Base-by-base conservation (phyloP, 2,797 vertebrate genomes). In the Epinephelus malabaricus region DNA sequence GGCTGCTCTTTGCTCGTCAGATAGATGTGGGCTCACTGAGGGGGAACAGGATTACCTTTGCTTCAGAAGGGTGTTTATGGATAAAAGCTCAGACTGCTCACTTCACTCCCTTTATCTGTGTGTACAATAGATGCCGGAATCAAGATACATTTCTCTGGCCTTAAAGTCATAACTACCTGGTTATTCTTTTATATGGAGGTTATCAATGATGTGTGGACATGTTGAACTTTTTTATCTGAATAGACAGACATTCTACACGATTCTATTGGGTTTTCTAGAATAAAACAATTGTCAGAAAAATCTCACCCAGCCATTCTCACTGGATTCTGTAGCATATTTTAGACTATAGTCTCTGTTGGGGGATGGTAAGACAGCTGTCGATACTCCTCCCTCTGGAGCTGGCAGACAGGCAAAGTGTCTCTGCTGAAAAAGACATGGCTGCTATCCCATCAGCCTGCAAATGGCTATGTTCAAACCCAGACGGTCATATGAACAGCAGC, bases 11-110 rank as follows among this genome's bases (percentile, higher is more conserved):
- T 79, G 73, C 79, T 75, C 51, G 43, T 76, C 72, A 61, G 74
- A 79, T 62, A 76, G 79, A 84, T 83, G 67, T 83, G 84, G 76
- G 79, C 73, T 85, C 77, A 73, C 70, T 76, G 81, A 87, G 76
- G 76, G 73, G 84, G 69, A 80, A 85, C 64, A 69, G 74, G 83
- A 88, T 88, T 86, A 83, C 72, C 73, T 84, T 77, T 55, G 62
- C 75, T 84, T 81, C 73, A 73, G 79, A 67, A 81, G 47, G 59
- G 30, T 86, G 78, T 73, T 81, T 83, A 74, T 83, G 67, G 86
- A 84, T 79, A 83, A 83, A 69, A 51, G 79, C 75, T 78, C 53
- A 34, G 54, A 54, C 40, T 47, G 43, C 70, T 80, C 67, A 25
- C 38, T 81, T 66, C 17, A 23, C 40, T 72, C 67, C 18, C 8